Percentiles rank a stretch among this genome's conserved stretches.
Evolutionary conservation across 2,113 vertebrate genomes (phyloP).

Genomic region (Zootoca vivipara): DNA sequence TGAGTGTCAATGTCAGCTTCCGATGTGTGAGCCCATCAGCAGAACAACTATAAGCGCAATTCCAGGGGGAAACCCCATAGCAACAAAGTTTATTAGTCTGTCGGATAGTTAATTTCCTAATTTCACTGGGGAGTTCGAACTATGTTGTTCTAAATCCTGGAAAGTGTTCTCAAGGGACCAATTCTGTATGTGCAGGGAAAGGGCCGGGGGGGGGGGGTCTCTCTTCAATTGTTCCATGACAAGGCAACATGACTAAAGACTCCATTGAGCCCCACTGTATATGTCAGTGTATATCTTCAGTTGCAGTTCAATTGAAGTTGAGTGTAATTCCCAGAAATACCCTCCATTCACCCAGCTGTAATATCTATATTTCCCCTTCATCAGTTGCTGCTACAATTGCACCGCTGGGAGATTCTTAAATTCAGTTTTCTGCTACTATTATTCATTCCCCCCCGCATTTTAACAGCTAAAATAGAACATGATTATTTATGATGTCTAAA

Average conservation of each 20-base stretch:
- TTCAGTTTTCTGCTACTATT: conserved; percentile 46
- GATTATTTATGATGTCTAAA: conserved; percentile 65
- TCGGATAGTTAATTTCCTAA: conserved; percentile 1
- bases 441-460: conserved; percentile 38
- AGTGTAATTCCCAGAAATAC: conserved; percentile 50
- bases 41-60: neutral
- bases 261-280: neutral
- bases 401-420: conserved; percentile 15
- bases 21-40: neutral
- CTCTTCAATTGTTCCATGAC: neutral
- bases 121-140: neutral
- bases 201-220: neutral
- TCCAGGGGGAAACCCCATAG: neutral
- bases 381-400: conserved; percentile 43
- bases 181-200: neutral
- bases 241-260: conserved; percentile 4
- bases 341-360: conserved; percentile 39
- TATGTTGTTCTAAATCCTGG: neutral
- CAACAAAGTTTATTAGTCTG: neutral
- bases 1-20: neutral
- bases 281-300: conserved; percentile 27
- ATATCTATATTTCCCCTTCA: conserved; percentile 35
- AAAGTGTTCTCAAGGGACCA: neutral
- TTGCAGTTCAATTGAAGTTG: conserved; percentile 21
- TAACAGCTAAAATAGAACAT: conserved; percentile 40